phyloP scores from a whole-genome alignment of 2,113 vertebrate genomes.

The Mesocricetus auratus region DNA sequence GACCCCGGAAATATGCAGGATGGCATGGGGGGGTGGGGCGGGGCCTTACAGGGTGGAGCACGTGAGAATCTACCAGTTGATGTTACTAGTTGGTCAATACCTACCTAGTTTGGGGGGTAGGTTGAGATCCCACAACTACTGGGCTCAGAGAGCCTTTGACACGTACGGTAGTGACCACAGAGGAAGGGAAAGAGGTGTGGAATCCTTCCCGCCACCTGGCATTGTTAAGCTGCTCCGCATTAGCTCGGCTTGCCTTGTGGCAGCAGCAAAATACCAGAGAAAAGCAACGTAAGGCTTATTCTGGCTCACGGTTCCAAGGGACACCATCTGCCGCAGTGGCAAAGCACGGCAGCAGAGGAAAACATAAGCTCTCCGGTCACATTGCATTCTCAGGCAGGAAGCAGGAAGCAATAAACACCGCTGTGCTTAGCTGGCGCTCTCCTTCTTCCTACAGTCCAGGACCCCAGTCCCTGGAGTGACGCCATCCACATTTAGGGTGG shows the following conservation, averaged over 20 bases:
- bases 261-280: neutral
- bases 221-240: rapidly evolving
- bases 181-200: rapidly evolving
- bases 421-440: neutral
- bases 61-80: rapidly evolving
- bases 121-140: rapidly evolving
- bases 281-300: neutral
- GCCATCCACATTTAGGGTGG: neutral
- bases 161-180: rapidly evolving
- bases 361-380: neutral
- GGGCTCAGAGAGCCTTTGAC: neutral
- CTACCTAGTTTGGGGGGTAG: rapidly evolving
- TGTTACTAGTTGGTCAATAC: neutral
- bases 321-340: neutral
- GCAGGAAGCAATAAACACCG: neutral
- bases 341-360: neutral
- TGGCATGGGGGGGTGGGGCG: rapidly evolving
- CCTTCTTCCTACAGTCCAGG: neutral
- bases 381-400: neutral
- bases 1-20: neutral
- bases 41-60: rapidly evolving
- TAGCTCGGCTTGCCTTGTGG: neutral
- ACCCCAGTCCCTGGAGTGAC: neutral
- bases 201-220: too few relatives aligned
- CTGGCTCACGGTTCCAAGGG: too few relatives aligned